Evolutionary conservation across 37 sponge, comb jelly and placozoan genomes (phyloP).

Genomic region (Cladorhizidae sp.): DNA sequence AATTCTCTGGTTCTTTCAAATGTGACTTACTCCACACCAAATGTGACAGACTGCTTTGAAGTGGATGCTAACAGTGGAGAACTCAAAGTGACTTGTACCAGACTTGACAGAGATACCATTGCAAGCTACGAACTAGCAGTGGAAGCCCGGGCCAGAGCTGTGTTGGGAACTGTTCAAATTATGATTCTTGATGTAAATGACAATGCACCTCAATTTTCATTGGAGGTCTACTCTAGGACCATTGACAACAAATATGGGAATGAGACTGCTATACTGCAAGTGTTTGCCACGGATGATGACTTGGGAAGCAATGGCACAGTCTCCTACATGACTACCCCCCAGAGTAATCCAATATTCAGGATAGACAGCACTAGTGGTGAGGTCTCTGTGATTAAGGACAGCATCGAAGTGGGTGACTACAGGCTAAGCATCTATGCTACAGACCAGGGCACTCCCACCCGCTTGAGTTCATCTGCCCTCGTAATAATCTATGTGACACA

Average conservation of each 20-base stretch:
- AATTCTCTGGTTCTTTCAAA: neutral
- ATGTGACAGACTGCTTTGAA: conserved; percentile 9
- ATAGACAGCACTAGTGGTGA: conserved; percentile 23
- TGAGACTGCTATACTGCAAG: conserved; percentile 15
- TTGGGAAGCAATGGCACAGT: conserved; percentile 18
- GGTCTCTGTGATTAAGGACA: neutral
- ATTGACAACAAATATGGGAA: conserved; percentile 21
- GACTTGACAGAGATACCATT: conserved; percentile 14
- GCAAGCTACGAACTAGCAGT: conserved; percentile 5
- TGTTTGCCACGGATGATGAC: conserved; percentile 25
- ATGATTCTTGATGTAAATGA: conserved; percentile 60
- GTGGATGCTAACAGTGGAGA: conserved; percentile 15
- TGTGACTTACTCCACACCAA: conserved; percentile 17
- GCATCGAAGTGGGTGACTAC: conserved; percentile 38
- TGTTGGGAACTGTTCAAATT: conserved; percentile 9
- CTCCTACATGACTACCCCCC: neutral
- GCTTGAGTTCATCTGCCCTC: conserved; percentile 16
- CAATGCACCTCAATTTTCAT: conserved; percentile 39
- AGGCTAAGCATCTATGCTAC: conserved; percentile 28
- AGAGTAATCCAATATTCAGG: neutral
- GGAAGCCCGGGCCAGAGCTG: neutral
- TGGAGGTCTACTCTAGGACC: conserved; percentile 15
- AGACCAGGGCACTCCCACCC: conserved; percentile 3
- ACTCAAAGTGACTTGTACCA: conserved; percentile 5
- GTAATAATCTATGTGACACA: conserved; percentile 29